Base-by-base conservation (phyloP, 1,140 invertebrate genomes). In the Neodiprion fabricii region DNA sequence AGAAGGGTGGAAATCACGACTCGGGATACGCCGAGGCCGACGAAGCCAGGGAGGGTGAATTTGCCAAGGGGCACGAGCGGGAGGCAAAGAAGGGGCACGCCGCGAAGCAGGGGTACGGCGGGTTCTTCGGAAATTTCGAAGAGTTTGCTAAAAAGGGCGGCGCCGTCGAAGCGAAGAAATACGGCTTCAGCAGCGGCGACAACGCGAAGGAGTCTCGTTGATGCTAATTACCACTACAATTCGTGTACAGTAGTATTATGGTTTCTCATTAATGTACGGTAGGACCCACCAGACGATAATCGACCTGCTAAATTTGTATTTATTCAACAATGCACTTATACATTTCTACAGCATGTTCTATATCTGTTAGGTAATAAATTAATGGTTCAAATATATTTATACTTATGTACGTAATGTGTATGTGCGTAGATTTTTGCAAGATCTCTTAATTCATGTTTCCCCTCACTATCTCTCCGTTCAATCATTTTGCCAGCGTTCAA, bases 141-240 rank as follows among this genome's bases (percentile, higher is more conserved):
- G 82, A 83, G 53, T 84, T 82, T 74, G 82, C 76, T 0, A 79
- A 80, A 53, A 80, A 84, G 70, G 73, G 67, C 23, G 80, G 78
- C 7, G 72, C 78, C 61, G 72, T 49, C 4, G 78, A 76, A n/a
- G 73, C 72, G 9, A 76, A 76, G 12, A 77, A 78, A 21, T 75
- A 70, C 65, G 76, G 67, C 11, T 69, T 69, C 67, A 69, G 67
- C 67, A 69, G 67, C 67, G 67, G 67, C 11, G 67, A 69, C 67
- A 23, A 7, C 67, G 67, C 21, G 10, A 23, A 69, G 23, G 67
- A 69, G 11, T 21, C 40, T 14, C 67, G 17, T 14, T 69, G 67
- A 69, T 21, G 17, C 7, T 14, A 14, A 14, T 14, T 65, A 65
- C 1, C 12, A 65, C 17, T 65, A 65, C 17, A 7, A 17, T 14